Conservation (phyloP, 2,113 vertebrate genomes). For the Malurus melanocephalus region DNA sequence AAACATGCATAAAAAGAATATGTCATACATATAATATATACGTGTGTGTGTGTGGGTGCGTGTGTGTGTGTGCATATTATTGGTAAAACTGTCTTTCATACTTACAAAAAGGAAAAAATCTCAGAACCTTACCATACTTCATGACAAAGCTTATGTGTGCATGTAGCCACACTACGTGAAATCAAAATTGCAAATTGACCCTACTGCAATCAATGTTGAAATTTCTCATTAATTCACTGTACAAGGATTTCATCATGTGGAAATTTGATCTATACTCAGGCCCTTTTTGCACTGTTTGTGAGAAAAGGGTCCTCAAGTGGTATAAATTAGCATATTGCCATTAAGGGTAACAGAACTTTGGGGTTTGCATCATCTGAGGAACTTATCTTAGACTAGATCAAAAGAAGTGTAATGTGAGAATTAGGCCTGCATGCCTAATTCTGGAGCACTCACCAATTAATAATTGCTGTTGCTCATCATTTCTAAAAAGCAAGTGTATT, state of each 20-base stretch:
- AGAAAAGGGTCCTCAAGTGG: neutral
- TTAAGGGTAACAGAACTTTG: neutral
- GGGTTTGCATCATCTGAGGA: neutral
- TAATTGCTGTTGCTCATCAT: neutral
- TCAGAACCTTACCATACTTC: neutral
- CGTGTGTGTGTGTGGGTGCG: rapidly evolving
- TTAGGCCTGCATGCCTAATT: neutral
- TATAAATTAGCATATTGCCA: neutral
- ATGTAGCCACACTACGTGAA: neutral
- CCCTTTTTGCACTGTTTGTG: neutral
- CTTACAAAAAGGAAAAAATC: neutral
- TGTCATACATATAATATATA: conserved; percentile 4
- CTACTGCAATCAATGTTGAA: neutral
- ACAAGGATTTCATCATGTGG: neutral
- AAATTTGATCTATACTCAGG: neutral
- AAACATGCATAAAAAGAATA: neutral
- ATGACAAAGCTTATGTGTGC: neutral
- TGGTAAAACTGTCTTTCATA: neutral
- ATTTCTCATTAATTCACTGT: neutral
- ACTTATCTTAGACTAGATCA: neutral
- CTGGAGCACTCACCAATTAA: neutral
- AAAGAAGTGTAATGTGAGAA: neutral
- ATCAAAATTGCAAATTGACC: neutral
- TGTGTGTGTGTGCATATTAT: neutral
- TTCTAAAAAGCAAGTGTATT: neutral